Evolutionary conservation across 2,888 invertebrate species (phyloP), one percentile per base, ranked within the genome.

Genomic region (Ditula angustiorana): DNA sequence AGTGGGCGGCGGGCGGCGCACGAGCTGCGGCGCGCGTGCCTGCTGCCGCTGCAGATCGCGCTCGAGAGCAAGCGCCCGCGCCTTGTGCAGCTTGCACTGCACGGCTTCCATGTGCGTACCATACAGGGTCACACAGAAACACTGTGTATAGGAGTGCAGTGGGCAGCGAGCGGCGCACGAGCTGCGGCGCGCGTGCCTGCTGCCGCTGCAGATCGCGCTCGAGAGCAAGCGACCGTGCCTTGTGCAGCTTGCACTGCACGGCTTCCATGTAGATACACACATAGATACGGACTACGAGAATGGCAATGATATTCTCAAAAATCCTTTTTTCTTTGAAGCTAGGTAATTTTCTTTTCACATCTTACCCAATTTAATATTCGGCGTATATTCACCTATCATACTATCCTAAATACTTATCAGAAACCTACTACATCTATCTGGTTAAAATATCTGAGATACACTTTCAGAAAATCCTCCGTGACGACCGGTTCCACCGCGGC

Each of bases 401-500:
- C n/a, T n/a, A n/a, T n/a, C n/a, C n/a, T n/a, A n/a, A n/a, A n/a
- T n/a, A n/a, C n/a, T n/a, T n/a, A n/a, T n/a, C n/a, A n/a, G n/a
- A n/a, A n/a, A n/a, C n/a, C n/a, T n/a, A n/a, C n/a, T n/a, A n/a
- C n/a, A n/a, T n/a, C n/a, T n/a, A n/a, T n/a, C n/a, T n/a, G n/a
- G n/a, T n/a, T n/a, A n/a, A n/a, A n/a, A n/a, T n/a, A n/a, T n/a
- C n/a, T n/a, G n/a, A n/a, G n/a, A n/a, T n/a, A n/a, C n/a, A n/a
- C 37, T 16, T 77, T 0, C 84, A 98, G 98, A 96, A 96, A 94
- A 95, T 98, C 75, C 94, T 98, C 24, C 95, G 97, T 71, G 98
- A 99, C 88, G 98, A 98, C 82, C 94, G 98, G 63, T 98, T 98
- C 82, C 98, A 98, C 82, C 95, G 97, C 16, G 97, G 97, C 23